These are phyloP conservation scores for Eurosta solidaginis DNA, from an alignment of 1,140 invertebrate species.

Conservation along the genomic window DNA sequence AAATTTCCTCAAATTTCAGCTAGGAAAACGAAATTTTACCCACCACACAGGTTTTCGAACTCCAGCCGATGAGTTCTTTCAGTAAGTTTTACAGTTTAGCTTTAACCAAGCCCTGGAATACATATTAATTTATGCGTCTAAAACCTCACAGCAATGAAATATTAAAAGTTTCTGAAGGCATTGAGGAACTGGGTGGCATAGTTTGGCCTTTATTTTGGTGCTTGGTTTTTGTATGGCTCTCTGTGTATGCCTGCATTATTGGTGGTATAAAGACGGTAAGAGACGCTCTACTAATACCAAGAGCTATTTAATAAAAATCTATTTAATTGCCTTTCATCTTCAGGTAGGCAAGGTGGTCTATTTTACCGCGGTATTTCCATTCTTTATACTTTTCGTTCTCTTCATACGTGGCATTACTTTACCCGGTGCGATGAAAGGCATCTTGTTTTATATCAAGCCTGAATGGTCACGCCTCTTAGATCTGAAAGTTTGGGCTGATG, in stretches of 20 bases:
- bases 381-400: conserved; percentile 75
- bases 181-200: conserved; percentile 71
- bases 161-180: conserved; percentile 68
- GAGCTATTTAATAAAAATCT: not conserved
- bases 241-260: conserved; percentile 79
- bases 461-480: conserved; percentile 75
- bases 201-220: conserved; percentile 75
- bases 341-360: conserved; percentile 73
- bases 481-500: conserved; percentile 86
- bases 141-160: conserved; percentile 67
- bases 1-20: conserved; percentile 23
- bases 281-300: not conserved
- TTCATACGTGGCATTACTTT: conserved; percentile 77
- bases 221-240: conserved; percentile 74
- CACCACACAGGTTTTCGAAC: conserved; percentile 62
- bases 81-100: conserved; percentile 67
- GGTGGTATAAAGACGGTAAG: conserved; percentile 80
- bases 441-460: conserved; percentile 82
- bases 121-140: not conserved
- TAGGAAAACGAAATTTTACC: conserved; percentile 32
- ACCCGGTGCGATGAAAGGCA: conserved; percentile 76
- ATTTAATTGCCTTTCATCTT: not conserved
- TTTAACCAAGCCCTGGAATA: too few species aligned
- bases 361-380: conserved; percentile 85
- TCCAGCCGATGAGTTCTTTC: conserved; percentile 84